Base-by-base conservation (phyloP, 2,888 invertebrate genomes). In the Mythimna ferrago region DNA sequence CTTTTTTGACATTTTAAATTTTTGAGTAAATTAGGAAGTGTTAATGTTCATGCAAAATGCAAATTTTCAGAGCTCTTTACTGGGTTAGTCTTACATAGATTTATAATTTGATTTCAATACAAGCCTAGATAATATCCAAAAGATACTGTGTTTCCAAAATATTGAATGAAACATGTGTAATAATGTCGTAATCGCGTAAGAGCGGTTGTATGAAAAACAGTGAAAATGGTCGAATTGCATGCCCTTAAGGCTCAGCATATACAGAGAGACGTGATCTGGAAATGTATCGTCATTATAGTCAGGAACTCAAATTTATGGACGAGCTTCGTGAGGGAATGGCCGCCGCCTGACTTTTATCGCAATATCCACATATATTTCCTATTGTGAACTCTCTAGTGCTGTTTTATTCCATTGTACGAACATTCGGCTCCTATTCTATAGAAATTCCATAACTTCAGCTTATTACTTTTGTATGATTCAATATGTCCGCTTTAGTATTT, bases 221-320 rank as follows among this genome's bases (percentile, higher is more conserved):
- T 32, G 32, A 32, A 32, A 32, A 32, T 32, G 32, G 32, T 32
- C 32, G 32, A 32, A 32, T 32, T 32, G 32, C 32, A 32, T 32
- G 32, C 32, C 32, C 32, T 32, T 32, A 86, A 80, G 81, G 71
- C 83, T 54, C 66, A 41, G 48, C 74, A 74, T 79, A 81, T 71
- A 65, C 64, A 35, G 32, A 81, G 64, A 81, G 64, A 91, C 91
- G 91, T 91, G 91, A 90, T 89, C 89, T 86, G 91, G 87, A 91
- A 90, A 81, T 79, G 81, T 87, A 88, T 87, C 78, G 83, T 83
- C 87, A 85, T 89, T 89, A 88, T 81, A 85, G 81, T 65, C 88
- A 87, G 87, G 78, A 76, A 81, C 85, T 85, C 80, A 81, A 90
- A 91, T 90, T 90, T 90, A 91, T 88, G 86, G 85, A 85, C 83